Conservation (phyloP, 2,797 vertebrate species). For the Lagocephalus sceleratus region DNA sequence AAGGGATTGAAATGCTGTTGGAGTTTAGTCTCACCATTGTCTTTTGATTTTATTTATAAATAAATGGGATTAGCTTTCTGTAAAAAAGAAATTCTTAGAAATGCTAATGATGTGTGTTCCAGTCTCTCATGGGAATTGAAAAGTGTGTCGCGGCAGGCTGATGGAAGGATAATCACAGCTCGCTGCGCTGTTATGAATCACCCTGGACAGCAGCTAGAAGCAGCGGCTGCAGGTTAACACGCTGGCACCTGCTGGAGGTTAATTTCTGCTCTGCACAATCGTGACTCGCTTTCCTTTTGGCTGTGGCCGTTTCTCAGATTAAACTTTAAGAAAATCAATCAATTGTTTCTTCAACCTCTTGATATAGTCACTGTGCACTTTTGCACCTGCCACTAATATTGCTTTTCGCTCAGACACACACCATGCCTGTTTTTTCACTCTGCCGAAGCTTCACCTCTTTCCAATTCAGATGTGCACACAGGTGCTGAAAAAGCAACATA, state of each 20-base stretch:
- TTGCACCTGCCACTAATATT: too few species aligned
- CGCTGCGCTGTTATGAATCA: slow-evolving; percentile 6
- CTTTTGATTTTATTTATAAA: background rate
- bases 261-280: slow-evolving; percentile 15
- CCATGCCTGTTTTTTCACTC: background rate
- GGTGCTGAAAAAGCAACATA: background rate
- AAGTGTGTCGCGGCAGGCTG: slow-evolving; percentile 5
- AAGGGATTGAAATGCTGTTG: slow-evolving; percentile 3
- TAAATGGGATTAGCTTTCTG: slow-evolving; percentile 9
- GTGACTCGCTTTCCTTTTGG: slow-evolving; percentile 37
- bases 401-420: too few species aligned
- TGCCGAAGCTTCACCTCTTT: background rate
- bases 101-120: slow-evolving; percentile 7
- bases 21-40: background rate
- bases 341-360: too few species aligned
- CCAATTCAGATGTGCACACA: background rate
- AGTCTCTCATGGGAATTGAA: slow-evolving; percentile 1
- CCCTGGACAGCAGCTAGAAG: background rate
- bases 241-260: background rate
- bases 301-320: slow-evolving; percentile 15
- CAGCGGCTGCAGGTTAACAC: slow-evolving; percentile 14
- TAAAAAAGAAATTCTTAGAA: slow-evolving; percentile 1
- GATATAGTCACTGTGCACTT: too few species aligned
- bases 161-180: slow-evolving; percentile 25
- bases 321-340: too few species aligned